Conservation (phyloP, 2,113 vertebrate species). For the Sapayoa aenigma region DNA sequence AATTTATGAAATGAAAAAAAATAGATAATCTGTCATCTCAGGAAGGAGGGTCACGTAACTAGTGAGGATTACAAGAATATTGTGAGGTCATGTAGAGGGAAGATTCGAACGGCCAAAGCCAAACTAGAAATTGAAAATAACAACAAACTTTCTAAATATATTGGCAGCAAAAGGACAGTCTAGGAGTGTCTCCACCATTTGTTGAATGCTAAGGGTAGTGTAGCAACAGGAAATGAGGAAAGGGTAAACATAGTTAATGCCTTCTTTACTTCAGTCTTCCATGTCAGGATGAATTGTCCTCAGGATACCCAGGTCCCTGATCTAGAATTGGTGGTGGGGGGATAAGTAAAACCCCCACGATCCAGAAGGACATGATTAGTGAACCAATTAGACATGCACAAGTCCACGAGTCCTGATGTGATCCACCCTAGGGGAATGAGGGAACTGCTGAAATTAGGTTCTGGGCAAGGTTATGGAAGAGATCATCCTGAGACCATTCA, state of each 20-base stretch:
- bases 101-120: neutral
- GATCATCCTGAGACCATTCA: neutral
- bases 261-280: neutral
- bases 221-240: neutral
- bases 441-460: neutral
- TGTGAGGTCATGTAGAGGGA: accelerated
- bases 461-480: neutral
- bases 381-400: neutral
- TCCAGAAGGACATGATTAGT: neutral
- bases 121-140: neutral
- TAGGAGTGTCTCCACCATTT: neutral
- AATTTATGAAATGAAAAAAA: neutral
- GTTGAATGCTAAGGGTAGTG: neutral
- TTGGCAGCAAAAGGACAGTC: neutral
- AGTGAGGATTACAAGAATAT: neutral
- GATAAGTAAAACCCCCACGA: neutral
- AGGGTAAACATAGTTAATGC: neutral
- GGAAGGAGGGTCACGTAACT: neutral
- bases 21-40: neutral
- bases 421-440: neutral
- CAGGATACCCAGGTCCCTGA: too few species aligned
- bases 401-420: too few species aligned
- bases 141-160: neutral
- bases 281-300: neutral
- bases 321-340: neutral